These are phyloP conservation scores for Notodonta ziczac DNA, from an alignment of 2,888 invertebrate species.

Conservation along the genomic window DNA sequence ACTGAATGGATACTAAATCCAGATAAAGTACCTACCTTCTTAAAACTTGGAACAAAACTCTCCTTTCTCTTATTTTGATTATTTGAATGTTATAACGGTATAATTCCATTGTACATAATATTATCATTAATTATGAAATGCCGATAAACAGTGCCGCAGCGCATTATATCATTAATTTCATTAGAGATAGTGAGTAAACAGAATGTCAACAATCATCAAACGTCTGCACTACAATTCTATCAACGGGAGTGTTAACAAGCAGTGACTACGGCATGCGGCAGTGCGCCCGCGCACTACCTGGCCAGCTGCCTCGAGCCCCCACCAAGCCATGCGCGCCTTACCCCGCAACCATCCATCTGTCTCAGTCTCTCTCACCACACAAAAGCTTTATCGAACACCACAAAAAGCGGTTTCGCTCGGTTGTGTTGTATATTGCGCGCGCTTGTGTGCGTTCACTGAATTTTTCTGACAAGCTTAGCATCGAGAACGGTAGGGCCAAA, in stretches of 20 bases:
- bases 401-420: slow-evolving; percentile 80
- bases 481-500: slow-evolving; percentile 60
- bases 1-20: too few species aligned
- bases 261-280: slow-evolving; percentile 75
- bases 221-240: slow-evolving; percentile 70
- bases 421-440: slow-evolving; percentile 59
- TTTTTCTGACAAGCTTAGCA: slow-evolving; percentile 79
- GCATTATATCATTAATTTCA: slow-evolving; percentile 33
- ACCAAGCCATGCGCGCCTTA: slow-evolving; percentile 66
- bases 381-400: slow-evolving; percentile 71
- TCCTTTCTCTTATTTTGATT: not conserved
- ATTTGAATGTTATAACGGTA: not conserved
- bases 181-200: slow-evolving; percentile 54
- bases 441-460: slow-evolving; percentile 71
- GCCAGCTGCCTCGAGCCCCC: slow-evolving; percentile 80
- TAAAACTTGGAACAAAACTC: not conserved
- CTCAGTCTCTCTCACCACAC: slow-evolving; percentile 65
- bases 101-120: slow-evolving; percentile 1
- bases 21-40: too few species aligned
- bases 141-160: slow-evolving; percentile 6
- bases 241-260: slow-evolving; percentile 78
- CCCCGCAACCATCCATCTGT: slow-evolving; percentile 72
- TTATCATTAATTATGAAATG: slow-evolving; percentile 2
- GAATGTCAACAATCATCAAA: slow-evolving; percentile 63
- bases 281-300: slow-evolving; percentile 78